Conservation (phyloP, 2,113 vertebrate genomes). For the Motacilla alba region DNA sequence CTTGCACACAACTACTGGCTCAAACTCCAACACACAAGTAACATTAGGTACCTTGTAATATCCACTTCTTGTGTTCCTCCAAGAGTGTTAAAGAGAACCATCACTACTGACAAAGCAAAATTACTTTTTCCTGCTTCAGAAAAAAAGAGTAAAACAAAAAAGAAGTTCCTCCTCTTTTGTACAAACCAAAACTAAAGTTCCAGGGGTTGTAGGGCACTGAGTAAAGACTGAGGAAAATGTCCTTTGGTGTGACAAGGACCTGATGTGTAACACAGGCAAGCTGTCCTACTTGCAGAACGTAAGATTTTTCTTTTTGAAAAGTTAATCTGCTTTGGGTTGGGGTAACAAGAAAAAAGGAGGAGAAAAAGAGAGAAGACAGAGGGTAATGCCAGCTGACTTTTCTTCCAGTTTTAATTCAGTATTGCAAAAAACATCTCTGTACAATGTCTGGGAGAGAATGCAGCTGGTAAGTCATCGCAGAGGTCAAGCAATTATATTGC, state of each 20-base stretch:
- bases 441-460: not conserved
- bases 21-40: not conserved
- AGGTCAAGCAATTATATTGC: not conserved
- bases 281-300: not conserved
- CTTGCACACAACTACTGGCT: not conserved
- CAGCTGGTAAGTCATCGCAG: not conserved
- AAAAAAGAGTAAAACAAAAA: not conserved
- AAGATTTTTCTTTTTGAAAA: not conserved
- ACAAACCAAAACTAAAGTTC: not conserved
- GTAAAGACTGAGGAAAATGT: not conserved
- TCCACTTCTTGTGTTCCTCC: not conserved
- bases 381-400: not conserved
- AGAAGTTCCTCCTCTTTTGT: not conserved
- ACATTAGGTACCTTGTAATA: not conserved
- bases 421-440: not conserved
- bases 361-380: not conserved
- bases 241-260: not conserved
- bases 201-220: not conserved
- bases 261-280: fast-evolving
- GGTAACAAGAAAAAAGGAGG: not conserved
- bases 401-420: not conserved
- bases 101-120: not conserved
- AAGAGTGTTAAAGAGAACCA: not conserved
- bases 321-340: not conserved
- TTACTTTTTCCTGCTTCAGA: not conserved